Evolutionary conservation across 2,888 invertebrate species (phyloP).

Genomic region (Limenitis camilla): DNA sequence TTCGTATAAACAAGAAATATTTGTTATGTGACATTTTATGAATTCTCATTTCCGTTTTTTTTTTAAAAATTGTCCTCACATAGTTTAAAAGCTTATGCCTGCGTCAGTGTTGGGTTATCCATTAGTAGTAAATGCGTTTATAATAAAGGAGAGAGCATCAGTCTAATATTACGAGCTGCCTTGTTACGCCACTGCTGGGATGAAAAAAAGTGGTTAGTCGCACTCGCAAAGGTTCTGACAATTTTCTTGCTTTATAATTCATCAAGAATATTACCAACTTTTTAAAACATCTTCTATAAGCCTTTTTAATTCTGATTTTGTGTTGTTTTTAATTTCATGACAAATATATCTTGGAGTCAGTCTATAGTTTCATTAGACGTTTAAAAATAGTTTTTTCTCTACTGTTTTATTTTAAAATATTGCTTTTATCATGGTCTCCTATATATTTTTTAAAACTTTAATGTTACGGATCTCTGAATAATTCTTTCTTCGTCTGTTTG

Average conservation of each 20-base stretch:
- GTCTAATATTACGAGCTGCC: slow-evolving; percentile 49
- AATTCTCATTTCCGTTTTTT: neutral
- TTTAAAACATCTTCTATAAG: slow-evolving; percentile 58
- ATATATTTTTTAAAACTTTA: too few species aligned
- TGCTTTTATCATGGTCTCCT: too few species aligned
- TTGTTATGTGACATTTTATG: neutral
- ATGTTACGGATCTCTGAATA: slow-evolving; percentile 20
- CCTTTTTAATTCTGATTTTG: slow-evolving; percentile 34
- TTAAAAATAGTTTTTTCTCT: too few species aligned
- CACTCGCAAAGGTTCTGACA: neutral
- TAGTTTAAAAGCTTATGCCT: slow-evolving; percentile 9
- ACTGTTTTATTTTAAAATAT: too few species aligned
- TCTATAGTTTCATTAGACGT: too few species aligned
- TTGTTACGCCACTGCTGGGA: slow-evolving; percentile 40
- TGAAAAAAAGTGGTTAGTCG: slow-evolving; percentile 1
- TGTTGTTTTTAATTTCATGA: slow-evolving; percentile 8
- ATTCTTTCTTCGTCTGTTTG: slow-evolving; percentile 47
- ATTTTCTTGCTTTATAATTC: neutral
- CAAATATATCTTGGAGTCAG: too few species aligned
- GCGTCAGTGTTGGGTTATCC: slow-evolving; percentile 31
- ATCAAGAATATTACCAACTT: slow-evolving; percentile 56
- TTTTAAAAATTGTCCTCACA: neutral
- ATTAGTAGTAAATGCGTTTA: slow-evolving; percentile 55
- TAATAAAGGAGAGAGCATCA: slow-evolving; percentile 61
- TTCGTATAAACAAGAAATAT: neutral